phyloP scores from a whole-genome alignment of 2,113 vertebrate species.

The Bubo bubo region DNA sequence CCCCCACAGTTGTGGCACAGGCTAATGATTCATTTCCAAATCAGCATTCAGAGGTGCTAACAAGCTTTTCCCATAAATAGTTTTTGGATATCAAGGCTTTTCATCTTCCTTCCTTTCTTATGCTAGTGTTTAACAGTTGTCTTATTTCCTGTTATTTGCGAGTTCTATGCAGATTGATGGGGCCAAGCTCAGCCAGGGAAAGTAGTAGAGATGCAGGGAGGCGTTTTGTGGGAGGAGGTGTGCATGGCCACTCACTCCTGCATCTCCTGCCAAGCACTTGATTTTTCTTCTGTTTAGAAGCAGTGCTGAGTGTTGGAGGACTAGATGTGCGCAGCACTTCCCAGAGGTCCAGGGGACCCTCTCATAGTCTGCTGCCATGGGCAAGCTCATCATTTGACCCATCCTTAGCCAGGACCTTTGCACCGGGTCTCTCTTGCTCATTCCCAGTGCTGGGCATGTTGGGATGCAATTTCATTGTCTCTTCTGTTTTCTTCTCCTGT shows the following conservation, averaged over 20 bases:
- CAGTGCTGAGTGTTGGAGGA: neutral
- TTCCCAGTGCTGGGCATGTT: neutral
- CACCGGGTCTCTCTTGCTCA: neutral
- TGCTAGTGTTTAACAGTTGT: neutral
- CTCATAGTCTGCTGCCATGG: neutral
- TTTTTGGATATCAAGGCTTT: neutral
- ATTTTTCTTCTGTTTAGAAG: neutral
- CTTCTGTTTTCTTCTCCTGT: neutral
- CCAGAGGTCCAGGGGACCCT: neutral
- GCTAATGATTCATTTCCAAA: neutral
- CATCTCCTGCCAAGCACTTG: neutral
- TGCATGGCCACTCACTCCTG: neutral
- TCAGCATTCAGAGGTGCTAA: neutral
- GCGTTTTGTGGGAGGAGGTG: neutral
- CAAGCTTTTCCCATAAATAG: neutral
- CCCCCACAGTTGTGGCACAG: neutral
- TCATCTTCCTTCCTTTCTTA: neutral
- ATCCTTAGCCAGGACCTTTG: neutral
- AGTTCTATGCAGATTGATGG: neutral
- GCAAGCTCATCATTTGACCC: rapidly evolving
- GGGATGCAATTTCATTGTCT: neutral
- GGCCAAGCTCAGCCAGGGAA: neutral
- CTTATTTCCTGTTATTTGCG: neutral
- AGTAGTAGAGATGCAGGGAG: neutral
- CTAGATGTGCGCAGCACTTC: neutral